Conservation (phyloP, 2,888 invertebrate genomes). For the Drosophila setosimentum region DNA sequence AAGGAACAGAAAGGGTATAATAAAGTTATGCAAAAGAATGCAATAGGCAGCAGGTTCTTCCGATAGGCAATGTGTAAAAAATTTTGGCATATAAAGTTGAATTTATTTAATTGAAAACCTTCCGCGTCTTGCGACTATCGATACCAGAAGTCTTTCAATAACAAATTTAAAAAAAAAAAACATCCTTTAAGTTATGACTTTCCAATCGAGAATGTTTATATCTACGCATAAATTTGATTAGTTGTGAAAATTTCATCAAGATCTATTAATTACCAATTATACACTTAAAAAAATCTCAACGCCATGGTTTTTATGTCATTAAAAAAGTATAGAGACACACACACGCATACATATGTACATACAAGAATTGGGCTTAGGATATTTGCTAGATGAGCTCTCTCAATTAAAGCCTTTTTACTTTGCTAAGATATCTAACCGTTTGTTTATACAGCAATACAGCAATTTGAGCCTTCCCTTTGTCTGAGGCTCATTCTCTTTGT, state of each 20-base stretch:
- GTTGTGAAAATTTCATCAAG: too few relatives aligned
- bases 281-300: neutral
- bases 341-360: too few relatives aligned
- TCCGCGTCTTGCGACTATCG: neutral
- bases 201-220: too few relatives aligned
- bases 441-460: conserved; percentile 19
- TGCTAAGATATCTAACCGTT: conserved; percentile 3
- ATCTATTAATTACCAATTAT: too few relatives aligned
- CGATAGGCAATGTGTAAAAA: neutral
- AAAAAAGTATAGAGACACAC: too few relatives aligned
- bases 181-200: neutral
- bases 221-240: too few relatives aligned
- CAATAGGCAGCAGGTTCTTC: neutral
- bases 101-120: neutral
- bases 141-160: neutral
- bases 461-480: conserved; percentile 25
- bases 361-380: neutral
- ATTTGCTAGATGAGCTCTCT: neutral
- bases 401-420: neutral
- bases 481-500: conserved; percentile 25
- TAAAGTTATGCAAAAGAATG: neutral
- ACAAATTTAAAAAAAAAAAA: neutral
- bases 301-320: neutral
- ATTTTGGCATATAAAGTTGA: neutral
- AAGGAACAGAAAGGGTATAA: neutral